Evolutionary conservation across 2,888 invertebrate species (phyloP).

Genomic region (Cheilosia soror): DNA sequence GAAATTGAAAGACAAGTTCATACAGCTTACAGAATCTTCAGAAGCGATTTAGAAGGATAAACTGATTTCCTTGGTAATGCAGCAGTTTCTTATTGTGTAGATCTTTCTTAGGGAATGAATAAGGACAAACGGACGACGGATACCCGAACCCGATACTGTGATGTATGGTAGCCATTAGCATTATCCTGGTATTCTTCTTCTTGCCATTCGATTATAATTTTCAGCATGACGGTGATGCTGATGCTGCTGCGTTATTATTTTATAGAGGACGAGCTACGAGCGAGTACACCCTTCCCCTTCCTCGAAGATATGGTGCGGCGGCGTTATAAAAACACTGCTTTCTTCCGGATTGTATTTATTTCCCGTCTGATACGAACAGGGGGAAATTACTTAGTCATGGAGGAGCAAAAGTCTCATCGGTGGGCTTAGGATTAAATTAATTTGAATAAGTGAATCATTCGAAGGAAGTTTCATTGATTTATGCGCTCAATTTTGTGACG

Average conservation of each 20-base stretch:
- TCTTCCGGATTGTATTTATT: conserved; percentile 19
- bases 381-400: conserved; percentile 29
- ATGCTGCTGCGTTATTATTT: no score
- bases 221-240: conserved; percentile 20
- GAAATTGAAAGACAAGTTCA: conserved; percentile 47
- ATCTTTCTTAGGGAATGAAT: conserved; percentile 1
- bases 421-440: conserved; percentile 17
- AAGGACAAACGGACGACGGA: conserved; percentile 30
- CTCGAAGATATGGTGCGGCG: neutral
- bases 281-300: neutral
- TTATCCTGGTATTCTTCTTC: conserved; percentile 8
- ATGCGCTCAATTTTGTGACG: no score
- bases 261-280: neutral
- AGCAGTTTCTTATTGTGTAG: conserved; percentile 20
- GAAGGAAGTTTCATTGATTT: neutral
- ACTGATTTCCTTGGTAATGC: conserved; percentile 54
- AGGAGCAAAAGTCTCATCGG: neutral
- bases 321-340: neutral
- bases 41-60: conserved; percentile 57
- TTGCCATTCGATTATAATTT: conserved; percentile 49
- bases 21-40: conserved; percentile 31
- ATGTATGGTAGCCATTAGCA: conserved; percentile 51
- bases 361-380: neutral
- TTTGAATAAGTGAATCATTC: neutral
- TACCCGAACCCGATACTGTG: conserved; percentile 40